Evolutionary conservation across 2,888 invertebrate genomes (phyloP).

Genomic region (Diploptera punctata): DNA sequence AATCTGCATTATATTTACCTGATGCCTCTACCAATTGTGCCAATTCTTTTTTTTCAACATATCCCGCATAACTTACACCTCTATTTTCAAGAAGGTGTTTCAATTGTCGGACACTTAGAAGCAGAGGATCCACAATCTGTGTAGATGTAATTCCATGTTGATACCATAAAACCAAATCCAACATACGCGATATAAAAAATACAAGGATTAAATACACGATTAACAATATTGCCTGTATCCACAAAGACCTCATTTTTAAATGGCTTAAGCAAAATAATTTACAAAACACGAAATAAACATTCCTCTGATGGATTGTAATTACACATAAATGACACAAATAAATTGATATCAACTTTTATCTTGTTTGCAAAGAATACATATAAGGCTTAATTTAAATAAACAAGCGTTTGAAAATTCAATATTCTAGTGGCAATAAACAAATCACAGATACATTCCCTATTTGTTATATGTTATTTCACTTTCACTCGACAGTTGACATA

Average conservation of each 20-base stretch:
- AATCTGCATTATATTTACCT: constrained; percentile 45
- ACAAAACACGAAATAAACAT: background rate
- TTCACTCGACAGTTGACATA: background rate
- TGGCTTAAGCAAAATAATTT: background rate
- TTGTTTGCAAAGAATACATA: too few relatives aligned
- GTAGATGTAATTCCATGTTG: constrained; percentile 47
- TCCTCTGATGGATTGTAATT: too few relatives aligned
- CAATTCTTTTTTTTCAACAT: constrained; percentile 49
- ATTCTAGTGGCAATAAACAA: too few relatives aligned
- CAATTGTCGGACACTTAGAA: constrained; percentile 48
- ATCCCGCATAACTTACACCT: constrained; percentile 49
- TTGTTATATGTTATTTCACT: background rate
- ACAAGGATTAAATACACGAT: constrained; percentile 47
- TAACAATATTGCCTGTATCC: constrained; percentile 46
- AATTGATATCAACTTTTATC: too few relatives aligned
- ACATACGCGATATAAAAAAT: constrained; percentile 47
- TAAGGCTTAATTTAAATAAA: too few relatives aligned
- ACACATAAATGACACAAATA: too few relatives aligned
- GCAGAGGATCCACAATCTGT: constrained; percentile 47
- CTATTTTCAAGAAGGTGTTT: constrained; percentile 48
- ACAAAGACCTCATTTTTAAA: constrained; percentile 45
- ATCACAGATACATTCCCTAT: background rate
- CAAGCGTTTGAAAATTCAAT: too few relatives aligned
- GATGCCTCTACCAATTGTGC: constrained; percentile 48
- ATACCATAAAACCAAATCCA: constrained; percentile 48